Evolutionary conservation across 2,113 vertebrate species (phyloP).

Genomic region (Eurystomus gularis): DNA sequence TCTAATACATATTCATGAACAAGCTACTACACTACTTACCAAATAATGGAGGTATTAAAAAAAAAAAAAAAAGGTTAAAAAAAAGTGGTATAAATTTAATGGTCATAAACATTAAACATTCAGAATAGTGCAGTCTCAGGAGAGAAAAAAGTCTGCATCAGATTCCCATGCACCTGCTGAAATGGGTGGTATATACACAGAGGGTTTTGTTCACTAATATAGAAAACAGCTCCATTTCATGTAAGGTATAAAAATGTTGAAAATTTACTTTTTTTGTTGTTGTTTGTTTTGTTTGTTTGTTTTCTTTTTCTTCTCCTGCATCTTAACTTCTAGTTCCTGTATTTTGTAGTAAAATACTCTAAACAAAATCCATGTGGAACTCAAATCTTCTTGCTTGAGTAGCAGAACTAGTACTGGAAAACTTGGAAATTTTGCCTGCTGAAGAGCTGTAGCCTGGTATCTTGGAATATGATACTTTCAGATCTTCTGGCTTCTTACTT

Average conservation of each 20-base stretch:
- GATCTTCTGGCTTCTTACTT: neutral
- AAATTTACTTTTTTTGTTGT: rapidly evolving
- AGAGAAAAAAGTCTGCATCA: neutral
- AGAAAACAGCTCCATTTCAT: neutral
- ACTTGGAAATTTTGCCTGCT: neutral
- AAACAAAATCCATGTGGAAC: neutral
- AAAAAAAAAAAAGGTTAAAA: neutral
- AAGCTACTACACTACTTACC: neutral
- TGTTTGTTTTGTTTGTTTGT: neutral
- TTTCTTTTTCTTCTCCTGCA: neutral
- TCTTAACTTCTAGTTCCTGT: neutral
- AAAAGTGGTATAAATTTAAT: neutral
- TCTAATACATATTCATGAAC: neutral
- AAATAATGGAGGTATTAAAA: neutral
- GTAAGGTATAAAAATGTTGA: neutral
- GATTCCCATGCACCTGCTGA: neutral
- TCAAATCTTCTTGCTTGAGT: neutral
- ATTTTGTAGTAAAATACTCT: neutral
- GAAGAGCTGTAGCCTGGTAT: neutral
- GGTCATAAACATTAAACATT: neutral
- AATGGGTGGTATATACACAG: neutral
- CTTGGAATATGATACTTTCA: neutral
- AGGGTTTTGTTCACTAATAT: neutral
- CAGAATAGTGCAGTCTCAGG: neutral
- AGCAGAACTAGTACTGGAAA: neutral